Evolutionary conservation across 1,140 invertebrate species (phyloP), one percentile per base, ranked within the genome.

Genomic region (Rhyzopertha dominica): DNA sequence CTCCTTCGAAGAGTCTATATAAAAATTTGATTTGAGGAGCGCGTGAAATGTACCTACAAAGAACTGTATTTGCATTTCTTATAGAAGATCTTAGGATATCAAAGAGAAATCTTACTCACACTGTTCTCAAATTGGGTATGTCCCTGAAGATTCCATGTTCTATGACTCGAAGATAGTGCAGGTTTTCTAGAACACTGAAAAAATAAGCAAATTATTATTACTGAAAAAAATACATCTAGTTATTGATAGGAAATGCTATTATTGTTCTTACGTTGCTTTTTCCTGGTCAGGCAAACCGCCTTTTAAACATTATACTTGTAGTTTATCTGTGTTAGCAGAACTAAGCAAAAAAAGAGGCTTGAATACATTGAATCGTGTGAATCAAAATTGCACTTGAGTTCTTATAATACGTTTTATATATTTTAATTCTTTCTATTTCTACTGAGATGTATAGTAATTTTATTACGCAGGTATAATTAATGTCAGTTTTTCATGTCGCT

Each of bases 21-120:
- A 77, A 59, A 36, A 57, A 65, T 38, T 57, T 71, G 22, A 77
- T 45, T 48, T 72, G 67, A 10, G 72, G 73, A 1, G 71, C 71
- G 45, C 71, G 58, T 5, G 71, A 68, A 37, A 77, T 77, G 46
- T 76, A 73, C 48, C 74, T 75, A 53, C 17, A 67, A 63, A 41
- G 17, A 51, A 50, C 56, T 9, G 19, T 35, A 28, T 24, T n/a
- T n/a, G n/a, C n/a, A n/a, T n/a, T n/a, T n/a, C n/a, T n/a, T n/a
- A n/a, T n/a, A 34, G 16, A 40, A 20, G 28, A n/a, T 38, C 20
- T 28, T 35, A 32, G 8, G 14, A 39, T 3, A 19, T 3, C 9
- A 38, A 35, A 36, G 42, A 24, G 42, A 49, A 48, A 45, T 38
- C 12, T 18, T 43, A 47, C 52, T 64, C 66, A 74, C 73, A 75